These are phyloP conservation scores for Sinohyriopsis cumingii DNA, from an alignment of 2,888 invertebrate genomes.

Conservation along the genomic window DNA sequence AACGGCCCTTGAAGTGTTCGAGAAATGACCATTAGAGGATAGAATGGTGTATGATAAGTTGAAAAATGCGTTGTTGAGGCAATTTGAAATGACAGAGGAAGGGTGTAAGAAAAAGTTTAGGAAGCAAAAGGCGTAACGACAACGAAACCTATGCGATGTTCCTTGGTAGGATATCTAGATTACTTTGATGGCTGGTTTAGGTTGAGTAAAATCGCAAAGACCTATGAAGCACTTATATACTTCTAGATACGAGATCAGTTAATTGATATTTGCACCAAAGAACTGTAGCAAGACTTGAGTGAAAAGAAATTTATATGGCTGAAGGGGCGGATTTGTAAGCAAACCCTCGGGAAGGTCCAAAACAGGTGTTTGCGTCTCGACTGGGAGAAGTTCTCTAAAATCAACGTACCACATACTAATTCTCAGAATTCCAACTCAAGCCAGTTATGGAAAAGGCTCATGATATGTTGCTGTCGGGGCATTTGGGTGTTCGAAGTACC, in stretches of 20 bases:
- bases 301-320: conserved; percentile 3
- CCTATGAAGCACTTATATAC: conserved; percentile 11
- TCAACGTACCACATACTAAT: background rate
- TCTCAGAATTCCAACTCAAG: background rate
- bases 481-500: too few species aligned
- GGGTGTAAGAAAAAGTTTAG: conserved; percentile 12
- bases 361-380: too few species aligned
- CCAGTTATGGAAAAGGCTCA: too few species aligned
- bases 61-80: conserved; percentile 9
- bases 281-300: too few species aligned
- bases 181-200: conserved; percentile 19
- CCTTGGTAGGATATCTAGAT: conserved; percentile 5
- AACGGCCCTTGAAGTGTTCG: too few species aligned
- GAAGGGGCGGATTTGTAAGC: too few species aligned
- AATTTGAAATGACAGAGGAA: conserved; percentile 17
- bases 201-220: conserved; percentile 9
- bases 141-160: conserved; percentile 16
- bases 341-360: too few species aligned
- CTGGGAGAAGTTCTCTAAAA: background rate
- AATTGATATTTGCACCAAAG: too few species aligned
- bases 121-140: conserved; percentile 6
- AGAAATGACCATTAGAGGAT: too few species aligned
- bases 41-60: conserved; percentile 9
- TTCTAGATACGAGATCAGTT: conserved; percentile 15
- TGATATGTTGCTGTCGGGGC: too few species aligned